A percentile compares a stretch with the other conserved stretches of the same genome.
Evolutionary conservation across 2,888 invertebrate genomes (phyloP).

Genomic region (Rapana venosa): DNA sequence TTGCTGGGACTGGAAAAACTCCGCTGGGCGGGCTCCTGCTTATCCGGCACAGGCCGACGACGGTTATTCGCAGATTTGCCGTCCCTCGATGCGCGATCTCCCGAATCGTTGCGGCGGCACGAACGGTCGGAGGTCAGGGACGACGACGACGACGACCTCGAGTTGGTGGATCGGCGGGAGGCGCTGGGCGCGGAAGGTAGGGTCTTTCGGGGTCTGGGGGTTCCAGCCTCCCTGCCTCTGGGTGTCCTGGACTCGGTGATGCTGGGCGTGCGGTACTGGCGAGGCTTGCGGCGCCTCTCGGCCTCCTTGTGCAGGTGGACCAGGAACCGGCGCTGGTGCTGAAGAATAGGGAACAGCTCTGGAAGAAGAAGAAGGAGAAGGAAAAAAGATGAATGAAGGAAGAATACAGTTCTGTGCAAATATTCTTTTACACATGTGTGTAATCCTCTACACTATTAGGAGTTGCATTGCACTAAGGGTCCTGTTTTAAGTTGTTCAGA

Average conservation of each 20-base stretch:
- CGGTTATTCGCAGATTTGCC: neutral
- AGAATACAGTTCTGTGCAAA: too few relatives aligned
- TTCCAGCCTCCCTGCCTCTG: neutral
- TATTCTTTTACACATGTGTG: too few relatives aligned
- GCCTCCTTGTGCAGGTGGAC: slow-evolving; percentile 83
- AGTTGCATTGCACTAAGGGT: too few relatives aligned
- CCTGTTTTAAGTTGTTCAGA: too few relatives aligned
- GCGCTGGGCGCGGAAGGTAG: neutral
- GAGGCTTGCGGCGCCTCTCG: neutral
- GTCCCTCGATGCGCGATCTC: neutral
- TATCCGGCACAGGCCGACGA: too few relatives aligned
- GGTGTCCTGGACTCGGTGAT: neutral
- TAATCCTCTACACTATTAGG: too few relatives aligned
- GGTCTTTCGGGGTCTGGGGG: neutral
- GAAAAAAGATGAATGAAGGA: too few relatives aligned
- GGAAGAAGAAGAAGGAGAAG: slow-evolving; percentile 40
- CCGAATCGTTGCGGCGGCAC: too few relatives aligned
- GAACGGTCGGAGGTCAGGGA: neutral
- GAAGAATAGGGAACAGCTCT: slow-evolving; percentile 90
- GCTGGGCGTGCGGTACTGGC: neutral
- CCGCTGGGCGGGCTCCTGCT: too few relatives aligned
- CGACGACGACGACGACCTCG: neutral
- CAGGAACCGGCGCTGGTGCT: slow-evolving; percentile 93
- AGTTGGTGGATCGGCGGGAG: neutral
- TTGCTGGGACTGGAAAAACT: too few relatives aligned